Percentiles rank a stretch among this genome's conserved stretches.
These are phyloP conservation scores for Seira sanloemensis DNA, from an alignment of 2,888 invertebrate genomes.

Conservation along the genomic window DNA sequence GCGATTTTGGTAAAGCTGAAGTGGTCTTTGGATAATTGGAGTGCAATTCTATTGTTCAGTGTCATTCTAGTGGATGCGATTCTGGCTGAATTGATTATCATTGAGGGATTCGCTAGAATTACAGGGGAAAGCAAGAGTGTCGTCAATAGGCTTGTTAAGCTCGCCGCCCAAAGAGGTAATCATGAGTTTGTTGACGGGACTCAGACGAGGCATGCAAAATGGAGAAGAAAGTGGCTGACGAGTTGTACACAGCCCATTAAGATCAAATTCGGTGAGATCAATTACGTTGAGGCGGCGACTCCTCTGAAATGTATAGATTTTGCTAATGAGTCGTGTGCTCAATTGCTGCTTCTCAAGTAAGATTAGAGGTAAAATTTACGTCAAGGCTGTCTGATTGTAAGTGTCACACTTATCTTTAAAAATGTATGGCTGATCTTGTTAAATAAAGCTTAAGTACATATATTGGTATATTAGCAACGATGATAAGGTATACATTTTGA, in stretches of 20 bases:
- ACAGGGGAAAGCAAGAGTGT: neutral
- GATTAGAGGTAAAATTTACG: too few species aligned
- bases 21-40: conserved; percentile 4
- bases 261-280: neutral
- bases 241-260: neutral
- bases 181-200: too few species aligned
- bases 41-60: neutral
- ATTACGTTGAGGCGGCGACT: neutral
- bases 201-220: too few species aligned
- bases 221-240: neutral
- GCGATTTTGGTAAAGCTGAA: neutral
- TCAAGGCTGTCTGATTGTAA: too few species aligned
- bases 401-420: too few species aligned
- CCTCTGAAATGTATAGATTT: neutral
- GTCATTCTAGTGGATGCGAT: neutral
- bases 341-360: neutral
- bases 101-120: conserved; percentile 26
- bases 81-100: neutral
- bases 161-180: neutral
- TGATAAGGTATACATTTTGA: too few species aligned
- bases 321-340: neutral
- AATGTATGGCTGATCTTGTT: too few species aligned
- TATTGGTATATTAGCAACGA: too few species aligned
- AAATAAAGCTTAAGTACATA: too few species aligned
- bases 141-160: neutral